These are phyloP conservation scores for Hiodon tergisus DNA, from an alignment of 2,113 vertebrate genomes.

Conservation along the genomic window DNA sequence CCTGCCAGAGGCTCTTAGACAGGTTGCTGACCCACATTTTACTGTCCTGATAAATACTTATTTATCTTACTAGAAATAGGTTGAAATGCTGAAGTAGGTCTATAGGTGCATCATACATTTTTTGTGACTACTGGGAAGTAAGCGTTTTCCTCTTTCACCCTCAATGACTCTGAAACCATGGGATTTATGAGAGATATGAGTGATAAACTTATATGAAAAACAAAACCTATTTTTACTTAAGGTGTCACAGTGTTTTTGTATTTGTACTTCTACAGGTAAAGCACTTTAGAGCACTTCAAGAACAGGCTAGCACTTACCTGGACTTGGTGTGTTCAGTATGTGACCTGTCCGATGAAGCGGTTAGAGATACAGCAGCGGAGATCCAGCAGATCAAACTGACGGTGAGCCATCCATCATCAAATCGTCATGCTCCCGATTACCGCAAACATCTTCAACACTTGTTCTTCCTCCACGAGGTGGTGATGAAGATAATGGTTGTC, in stretches of 20 bases:
- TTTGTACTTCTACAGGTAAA: conserved; percentile 68
- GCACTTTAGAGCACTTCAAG: conserved; percentile 81
- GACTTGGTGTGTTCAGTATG: conserved; percentile 89
- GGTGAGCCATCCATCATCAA: conserved; percentile 57
- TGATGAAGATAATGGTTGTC: conserved; percentile 12
- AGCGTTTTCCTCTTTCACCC: too few species aligned
- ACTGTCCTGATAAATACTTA: background rate
- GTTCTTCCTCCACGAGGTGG: background rate
- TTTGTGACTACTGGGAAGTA: too few species aligned
- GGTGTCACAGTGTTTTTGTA: background rate
- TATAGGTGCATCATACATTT: too few species aligned
- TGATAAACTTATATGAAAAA: background rate
- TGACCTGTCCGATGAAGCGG: conserved; percentile 75
- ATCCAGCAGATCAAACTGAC: conserved; percentile 87
- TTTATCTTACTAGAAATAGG: too few species aligned
- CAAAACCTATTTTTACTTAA: background rate
- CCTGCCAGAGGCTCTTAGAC: conserved; percentile 75
- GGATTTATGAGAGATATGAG: background rate
- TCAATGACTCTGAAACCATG: too few species aligned
- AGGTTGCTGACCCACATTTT: conserved; percentile 58
- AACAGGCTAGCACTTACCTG: conserved; percentile 90
- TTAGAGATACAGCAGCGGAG: conserved; percentile 75
- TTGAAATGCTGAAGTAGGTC: too few species aligned
- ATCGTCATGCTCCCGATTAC: background rate
- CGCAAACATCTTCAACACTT: too few species aligned